Evolutionary conservation across 2,888 invertebrate genomes (phyloP).

Genomic region (Nomada goodeniana): DNA sequence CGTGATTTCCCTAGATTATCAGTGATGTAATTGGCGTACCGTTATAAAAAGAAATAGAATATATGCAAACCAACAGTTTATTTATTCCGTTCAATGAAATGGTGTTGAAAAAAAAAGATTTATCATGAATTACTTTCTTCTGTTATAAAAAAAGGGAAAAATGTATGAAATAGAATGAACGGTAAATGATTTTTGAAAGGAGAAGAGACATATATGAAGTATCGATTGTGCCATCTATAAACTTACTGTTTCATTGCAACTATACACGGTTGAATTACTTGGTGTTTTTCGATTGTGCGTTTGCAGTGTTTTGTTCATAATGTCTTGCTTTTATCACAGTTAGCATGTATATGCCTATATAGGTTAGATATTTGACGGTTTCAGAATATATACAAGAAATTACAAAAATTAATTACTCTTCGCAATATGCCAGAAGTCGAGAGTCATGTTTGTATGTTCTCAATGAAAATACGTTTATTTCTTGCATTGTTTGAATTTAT

Average conservation of each 20-base stretch:
- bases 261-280: conserved; percentile 54
- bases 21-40: background rate
- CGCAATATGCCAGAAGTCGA: conserved; percentile 41
- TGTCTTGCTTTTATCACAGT: conserved; percentile 49
- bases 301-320: conserved; percentile 64
- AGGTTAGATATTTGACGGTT: conserved; percentile 47
- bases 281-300: conserved; percentile 55
- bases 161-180: background rate
- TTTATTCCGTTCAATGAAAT: conserved; percentile 1
- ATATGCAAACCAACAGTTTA: background rate
- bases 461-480: conserved; percentile 46
- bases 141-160: background rate
- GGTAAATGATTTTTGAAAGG: conserved; percentile 1
- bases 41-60: background rate
- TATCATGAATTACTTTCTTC: background rate
- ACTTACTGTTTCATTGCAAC: conserved; percentile 32
- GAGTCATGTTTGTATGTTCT: conserved; percentile 46
- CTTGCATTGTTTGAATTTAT: conserved; percentile 43
- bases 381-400: conserved; percentile 9
- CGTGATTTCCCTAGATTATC: conserved; percentile 7
- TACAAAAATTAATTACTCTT: conserved; percentile 21
- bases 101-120: background rate
- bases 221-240: conserved; percentile 64
- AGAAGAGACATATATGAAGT: conserved; percentile 21
- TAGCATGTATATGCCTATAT: conserved; percentile 31